These are phyloP conservation scores for Cheiracanthium punctorium DNA, from an alignment of 2,888 invertebrate genomes.

Conservation along the genomic window DNA sequence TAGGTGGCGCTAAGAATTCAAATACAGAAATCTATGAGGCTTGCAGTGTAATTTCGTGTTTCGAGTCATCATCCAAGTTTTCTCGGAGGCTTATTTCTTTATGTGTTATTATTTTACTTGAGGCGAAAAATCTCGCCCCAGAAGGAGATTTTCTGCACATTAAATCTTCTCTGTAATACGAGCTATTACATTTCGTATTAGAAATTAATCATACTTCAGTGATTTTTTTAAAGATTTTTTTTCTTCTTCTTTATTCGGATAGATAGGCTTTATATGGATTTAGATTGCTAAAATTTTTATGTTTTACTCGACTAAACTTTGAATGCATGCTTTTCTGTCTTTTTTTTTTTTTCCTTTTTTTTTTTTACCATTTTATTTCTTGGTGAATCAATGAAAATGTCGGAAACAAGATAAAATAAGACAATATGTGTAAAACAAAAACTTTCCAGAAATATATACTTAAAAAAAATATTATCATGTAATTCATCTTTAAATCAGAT, in stretches of 20 bases:
- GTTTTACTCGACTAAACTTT: too few species aligned
- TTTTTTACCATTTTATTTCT: too few species aligned
- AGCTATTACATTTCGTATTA: background rate
- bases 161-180: background rate
- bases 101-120: conserved; percentile 22
- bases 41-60: conserved; percentile 43
- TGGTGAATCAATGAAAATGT: too few species aligned
- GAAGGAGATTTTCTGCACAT: background rate
- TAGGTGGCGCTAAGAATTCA: conserved; percentile 37
- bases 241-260: background rate
- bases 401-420: too few species aligned
- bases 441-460: too few species aligned
- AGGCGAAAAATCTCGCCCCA: conserved; percentile 20
- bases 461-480: too few species aligned
- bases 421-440: too few species aligned
- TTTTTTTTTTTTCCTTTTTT: too few species aligned
- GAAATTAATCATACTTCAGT: conserved; percentile 27
- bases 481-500: too few species aligned
- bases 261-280: background rate
- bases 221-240: background rate
- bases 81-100: background rate
- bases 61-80: conserved; percentile 7
- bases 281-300: too few species aligned
- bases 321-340: too few species aligned
- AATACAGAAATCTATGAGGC: conserved; percentile 45